Base-by-base conservation (phyloP, 2,888 invertebrate species). In the Trichogramma evanescens region DNA sequence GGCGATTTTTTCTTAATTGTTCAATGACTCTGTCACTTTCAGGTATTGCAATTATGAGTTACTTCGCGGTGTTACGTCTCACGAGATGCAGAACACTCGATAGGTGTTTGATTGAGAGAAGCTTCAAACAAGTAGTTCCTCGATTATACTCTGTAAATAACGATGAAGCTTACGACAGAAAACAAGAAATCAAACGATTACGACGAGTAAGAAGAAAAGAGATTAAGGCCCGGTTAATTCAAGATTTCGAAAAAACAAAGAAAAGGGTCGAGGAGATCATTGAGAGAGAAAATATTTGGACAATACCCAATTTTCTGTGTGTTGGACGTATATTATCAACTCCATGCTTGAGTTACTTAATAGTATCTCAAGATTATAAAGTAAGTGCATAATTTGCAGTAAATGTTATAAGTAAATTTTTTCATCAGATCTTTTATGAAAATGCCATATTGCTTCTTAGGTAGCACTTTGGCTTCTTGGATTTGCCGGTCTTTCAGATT, bases 241-340 rank as follows among this genome's bases (percentile, higher is more conserved):
- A 70, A 46, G 73, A 75, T 57, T 68, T 77, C 42, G 71, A 69
- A 53, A 67, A 70, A 38, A 78, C 76, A 1, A 86, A 84, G 71
- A 87, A 86, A 69, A 62, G 9, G 9, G 51, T 51, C 5, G 89
- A 88, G 72, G 86, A 85, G 75, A 87, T 88, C 67, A 86, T 91
- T 64, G 90, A 89, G 81, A 85, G 83, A 67, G 96, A 97, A 81
- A 95, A 95, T 78, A 85, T 95, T 49, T 88, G 89, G 76, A 99
- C 98, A 0, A 83, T 98, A 69, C 98, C 98, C 8, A 98, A 98
- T 80, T 81, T 93, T 53, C 79, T 98, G 56, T 97, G 96, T 72
- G 79, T 93, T 6, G 82, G 89, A 38, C 84, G 98, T 70, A 95
- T 97, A 70, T 80, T 85, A 6, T 81, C 92, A 69, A 90, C 96